Evolutionary conservation across 2,888 invertebrate genomes (phyloP).

Genomic region (Macrophya annulata): DNA sequence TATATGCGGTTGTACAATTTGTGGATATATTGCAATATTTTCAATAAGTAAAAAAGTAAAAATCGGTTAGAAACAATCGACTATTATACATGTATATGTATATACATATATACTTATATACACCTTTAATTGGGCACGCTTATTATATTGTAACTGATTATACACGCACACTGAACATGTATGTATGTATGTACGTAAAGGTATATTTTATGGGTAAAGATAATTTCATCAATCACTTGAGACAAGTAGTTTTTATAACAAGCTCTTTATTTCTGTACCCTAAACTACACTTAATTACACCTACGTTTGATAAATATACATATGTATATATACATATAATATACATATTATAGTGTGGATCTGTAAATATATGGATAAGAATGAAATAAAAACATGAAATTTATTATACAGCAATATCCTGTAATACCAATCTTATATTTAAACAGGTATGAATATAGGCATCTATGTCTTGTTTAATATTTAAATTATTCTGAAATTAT

Average conservation of each 20-base stretch:
- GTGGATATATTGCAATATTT: constrained; percentile 8
- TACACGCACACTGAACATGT: neutral
- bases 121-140: constrained; percentile 24
- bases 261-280: neutral
- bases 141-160: neutral
- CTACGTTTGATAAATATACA: neutral
- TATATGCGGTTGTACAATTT: neutral
- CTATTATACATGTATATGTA: neutral
- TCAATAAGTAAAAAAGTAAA: neutral
- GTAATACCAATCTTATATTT: neutral
- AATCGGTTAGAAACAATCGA: neutral
- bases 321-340: neutral
- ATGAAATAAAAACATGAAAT: neutral
- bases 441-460: neutral
- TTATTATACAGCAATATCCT: neutral
- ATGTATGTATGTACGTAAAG: neutral
- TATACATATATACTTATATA: neutral
- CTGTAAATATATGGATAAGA: constrained; percentile 15
- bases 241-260: neutral
- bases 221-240: neutral
- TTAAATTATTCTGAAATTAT: neutral
- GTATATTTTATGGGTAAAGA: neutral
- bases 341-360: neutral
- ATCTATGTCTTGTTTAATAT: neutral
- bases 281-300: neutral